Conservation (phyloP, 2,113 vertebrate genomes). For the Python bivittatus region DNA sequence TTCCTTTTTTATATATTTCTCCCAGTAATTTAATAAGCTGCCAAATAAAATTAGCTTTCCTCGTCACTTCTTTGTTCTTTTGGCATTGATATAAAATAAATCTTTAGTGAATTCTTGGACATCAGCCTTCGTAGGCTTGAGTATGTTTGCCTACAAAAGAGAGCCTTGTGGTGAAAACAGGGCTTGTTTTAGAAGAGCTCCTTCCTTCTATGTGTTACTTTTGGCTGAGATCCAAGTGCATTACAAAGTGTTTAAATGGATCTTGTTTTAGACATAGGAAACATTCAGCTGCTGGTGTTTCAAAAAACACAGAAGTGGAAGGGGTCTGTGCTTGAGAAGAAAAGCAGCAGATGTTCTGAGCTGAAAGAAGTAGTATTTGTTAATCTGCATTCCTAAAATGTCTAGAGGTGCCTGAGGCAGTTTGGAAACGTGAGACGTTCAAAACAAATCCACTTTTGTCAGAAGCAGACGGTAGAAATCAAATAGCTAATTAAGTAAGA, state of each 20-base stretch:
- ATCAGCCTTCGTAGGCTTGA: background rate
- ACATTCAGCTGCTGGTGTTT: background rate
- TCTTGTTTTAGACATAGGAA: accelerated
- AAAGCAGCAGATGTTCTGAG: background rate
- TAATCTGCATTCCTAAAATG: background rate
- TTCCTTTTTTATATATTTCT: slow-evolving; percentile 19
- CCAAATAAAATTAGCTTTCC: slow-evolving; percentile 46
- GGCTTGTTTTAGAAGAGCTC: background rate
- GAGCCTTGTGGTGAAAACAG: background rate
- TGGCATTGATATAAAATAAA: background rate
- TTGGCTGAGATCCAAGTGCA: too few relatives aligned
- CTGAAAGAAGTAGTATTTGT: background rate
- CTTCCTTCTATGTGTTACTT: background rate
- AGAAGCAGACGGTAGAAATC: background rate
- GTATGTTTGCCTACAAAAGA: background rate
- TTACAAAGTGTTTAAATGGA: background rate
- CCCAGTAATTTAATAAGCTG: background rate
- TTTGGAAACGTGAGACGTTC: background rate
- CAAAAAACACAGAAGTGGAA: accelerated
- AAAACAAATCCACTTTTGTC: background rate
- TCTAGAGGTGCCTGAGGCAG: background rate
- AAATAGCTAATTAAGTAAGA: background rate
- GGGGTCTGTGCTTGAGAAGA: background rate
- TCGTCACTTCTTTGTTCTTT: background rate
- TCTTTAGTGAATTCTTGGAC: background rate